Conservation (phyloP, 2,113 vertebrate species). For the Salvator merianae region DNA sequence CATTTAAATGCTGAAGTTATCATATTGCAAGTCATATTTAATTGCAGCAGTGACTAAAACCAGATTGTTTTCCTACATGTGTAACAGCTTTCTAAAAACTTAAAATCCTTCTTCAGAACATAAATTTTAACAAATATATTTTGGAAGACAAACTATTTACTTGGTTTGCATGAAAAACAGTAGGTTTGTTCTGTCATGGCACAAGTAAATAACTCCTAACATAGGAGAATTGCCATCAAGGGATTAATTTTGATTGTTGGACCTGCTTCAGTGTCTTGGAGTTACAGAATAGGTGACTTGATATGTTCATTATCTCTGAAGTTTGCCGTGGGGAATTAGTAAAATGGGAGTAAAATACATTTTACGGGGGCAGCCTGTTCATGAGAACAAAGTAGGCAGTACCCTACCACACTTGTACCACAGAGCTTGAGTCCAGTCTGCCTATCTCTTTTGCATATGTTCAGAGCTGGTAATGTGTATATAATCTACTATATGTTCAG, state of each 20-base stretch:
- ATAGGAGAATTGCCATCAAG: background rate
- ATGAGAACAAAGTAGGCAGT: no score
- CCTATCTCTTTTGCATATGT: no score
- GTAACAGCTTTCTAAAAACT: constrained; percentile 59
- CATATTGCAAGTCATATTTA: constrained; percentile 48
- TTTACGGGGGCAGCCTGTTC: background rate
- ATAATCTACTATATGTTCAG: no score
- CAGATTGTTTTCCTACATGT: constrained; percentile 68
- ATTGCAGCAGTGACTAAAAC: constrained; percentile 70
- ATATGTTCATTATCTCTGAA: background rate
- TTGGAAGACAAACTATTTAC: constrained; percentile 69
- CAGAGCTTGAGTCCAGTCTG: no score
- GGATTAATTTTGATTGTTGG: background rate
- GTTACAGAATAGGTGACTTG: background rate
- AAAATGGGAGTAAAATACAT: background rate
- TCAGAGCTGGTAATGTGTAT: no score
- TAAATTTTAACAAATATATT: constrained; percentile 55
- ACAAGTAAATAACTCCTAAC: background rate
- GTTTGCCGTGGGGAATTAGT: background rate
- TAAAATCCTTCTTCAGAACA: constrained; percentile 62
- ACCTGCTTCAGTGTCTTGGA: constrained; percentile 5
- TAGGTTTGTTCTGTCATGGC: background rate
- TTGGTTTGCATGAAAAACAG: constrained; percentile 24
- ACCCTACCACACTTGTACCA: background rate
- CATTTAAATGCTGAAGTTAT: background rate